Conservation (phyloP, 2,113 vertebrate genomes). For the Strix uralensis region DNA sequence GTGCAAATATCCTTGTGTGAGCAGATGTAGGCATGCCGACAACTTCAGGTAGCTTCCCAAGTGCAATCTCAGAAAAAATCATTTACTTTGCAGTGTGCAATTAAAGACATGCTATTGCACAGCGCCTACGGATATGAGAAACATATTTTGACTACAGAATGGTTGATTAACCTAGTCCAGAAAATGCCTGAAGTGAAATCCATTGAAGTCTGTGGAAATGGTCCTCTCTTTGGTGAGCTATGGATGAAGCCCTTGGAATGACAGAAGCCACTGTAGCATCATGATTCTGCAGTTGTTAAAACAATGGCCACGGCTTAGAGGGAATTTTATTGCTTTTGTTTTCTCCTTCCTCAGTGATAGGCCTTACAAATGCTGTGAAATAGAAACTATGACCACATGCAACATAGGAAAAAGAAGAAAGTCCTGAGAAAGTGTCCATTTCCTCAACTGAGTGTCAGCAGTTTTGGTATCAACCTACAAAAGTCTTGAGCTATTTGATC, state of each 20-base stretch:
- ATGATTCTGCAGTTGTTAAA: not conserved
- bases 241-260: not conserved
- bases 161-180: not conserved
- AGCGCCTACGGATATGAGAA: not conserved
- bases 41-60: not conserved
- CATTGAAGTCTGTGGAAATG: not conserved
- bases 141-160: not conserved
- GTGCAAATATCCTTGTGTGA: not conserved
- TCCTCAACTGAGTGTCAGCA: not conserved
- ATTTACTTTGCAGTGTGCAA: not conserved
- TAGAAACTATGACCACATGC: not conserved
- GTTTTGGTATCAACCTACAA: not conserved
- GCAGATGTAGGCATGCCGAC: not conserved
- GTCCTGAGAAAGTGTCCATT: not conserved
- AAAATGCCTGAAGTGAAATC: not conserved
- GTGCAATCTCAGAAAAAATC: not conserved
- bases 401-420: not conserved
- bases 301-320: fast-evolving
- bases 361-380: not conserved
- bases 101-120: not conserved
- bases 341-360: not conserved
- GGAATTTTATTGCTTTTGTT: not conserved
- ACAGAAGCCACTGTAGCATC: not conserved
- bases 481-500: not conserved
- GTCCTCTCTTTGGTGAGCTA: not conserved